Conservation (phyloP, 2,797 vertebrate genomes). For the Pantherophis vulpinus region DNA sequence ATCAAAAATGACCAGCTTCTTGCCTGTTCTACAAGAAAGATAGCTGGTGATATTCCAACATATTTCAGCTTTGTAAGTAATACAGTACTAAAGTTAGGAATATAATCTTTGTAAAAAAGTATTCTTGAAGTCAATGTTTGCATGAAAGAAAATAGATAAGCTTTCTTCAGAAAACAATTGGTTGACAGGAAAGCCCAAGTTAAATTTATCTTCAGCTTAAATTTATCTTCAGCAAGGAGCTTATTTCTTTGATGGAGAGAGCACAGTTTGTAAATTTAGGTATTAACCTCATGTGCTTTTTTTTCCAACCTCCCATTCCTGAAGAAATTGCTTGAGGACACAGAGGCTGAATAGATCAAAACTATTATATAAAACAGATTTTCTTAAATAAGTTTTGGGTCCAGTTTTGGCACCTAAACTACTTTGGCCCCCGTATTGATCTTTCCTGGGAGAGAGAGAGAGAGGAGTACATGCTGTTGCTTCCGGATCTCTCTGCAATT, state of each 20-base stretch:
- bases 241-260: background rate
- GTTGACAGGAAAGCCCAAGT: background rate
- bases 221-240: background rate
- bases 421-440: background rate
- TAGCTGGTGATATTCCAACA: background rate
- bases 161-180: background rate
- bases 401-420: background rate
- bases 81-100: background rate
- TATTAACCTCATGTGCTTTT: background rate
- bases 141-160: background rate
- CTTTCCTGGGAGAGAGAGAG: background rate
- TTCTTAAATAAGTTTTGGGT: background rate
- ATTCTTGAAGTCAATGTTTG: background rate
- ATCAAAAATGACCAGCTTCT: constrained; percentile 1
- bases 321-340: background rate
- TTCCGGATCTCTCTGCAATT: background rate
- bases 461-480: background rate
- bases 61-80: background rate
- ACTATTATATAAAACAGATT: background rate
- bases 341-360: background rate
- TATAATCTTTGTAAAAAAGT: background rate
- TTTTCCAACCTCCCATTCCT: background rate
- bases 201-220: background rate
- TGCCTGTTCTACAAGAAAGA: constrained; percentile 11
- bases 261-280: background rate